phyloP scores from a whole-genome alignment of 1,140 invertebrate species.

The Eciton burchellii region DNA sequence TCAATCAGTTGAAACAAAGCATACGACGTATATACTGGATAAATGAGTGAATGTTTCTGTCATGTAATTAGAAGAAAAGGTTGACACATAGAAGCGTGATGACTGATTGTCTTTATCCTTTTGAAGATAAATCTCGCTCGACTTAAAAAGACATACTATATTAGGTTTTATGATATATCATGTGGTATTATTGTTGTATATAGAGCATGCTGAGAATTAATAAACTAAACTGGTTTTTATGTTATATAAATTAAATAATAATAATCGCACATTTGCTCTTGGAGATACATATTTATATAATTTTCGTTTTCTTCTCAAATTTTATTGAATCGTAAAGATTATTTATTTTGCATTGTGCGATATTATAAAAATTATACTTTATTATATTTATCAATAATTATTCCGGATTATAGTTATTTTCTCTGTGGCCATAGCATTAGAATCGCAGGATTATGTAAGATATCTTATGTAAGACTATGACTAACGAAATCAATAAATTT shows the following conservation, averaged over 20 bases:
- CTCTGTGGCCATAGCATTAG: conserved; percentile 47
- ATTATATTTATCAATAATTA: conserved; percentile 24
- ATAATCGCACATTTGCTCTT: neutral
- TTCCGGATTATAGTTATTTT: conserved; percentile 19
- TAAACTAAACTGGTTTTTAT: conserved; percentile 33
- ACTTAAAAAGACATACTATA: conserved; percentile 17
- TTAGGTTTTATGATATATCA: conserved; percentile 48
- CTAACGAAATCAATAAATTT: conserved; percentile 41
- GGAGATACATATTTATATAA: neutral
- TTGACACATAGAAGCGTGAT: neutral
- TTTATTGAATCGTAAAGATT: neutral
- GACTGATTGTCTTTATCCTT: neutral
- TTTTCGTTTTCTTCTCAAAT: neutral
- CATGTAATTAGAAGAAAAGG: neutral
- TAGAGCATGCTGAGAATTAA: conserved; percentile 20
- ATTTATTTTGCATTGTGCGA: neutral
- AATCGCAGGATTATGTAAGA: conserved; percentile 57
- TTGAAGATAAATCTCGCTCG: conserved; percentile 11
- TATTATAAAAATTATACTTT: neutral
- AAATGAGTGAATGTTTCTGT: conserved; percentile 29
- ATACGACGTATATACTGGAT: conserved; percentile 39
- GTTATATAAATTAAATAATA: neutral
- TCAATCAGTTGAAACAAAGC: neutral
- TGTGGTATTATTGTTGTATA: conserved; percentile 37
- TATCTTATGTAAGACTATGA: conserved; percentile 52